These are phyloP conservation scores for Poicephalus meyeri DNA, from an alignment of 2,113 vertebrate species.

Conservation along the genomic window DNA sequence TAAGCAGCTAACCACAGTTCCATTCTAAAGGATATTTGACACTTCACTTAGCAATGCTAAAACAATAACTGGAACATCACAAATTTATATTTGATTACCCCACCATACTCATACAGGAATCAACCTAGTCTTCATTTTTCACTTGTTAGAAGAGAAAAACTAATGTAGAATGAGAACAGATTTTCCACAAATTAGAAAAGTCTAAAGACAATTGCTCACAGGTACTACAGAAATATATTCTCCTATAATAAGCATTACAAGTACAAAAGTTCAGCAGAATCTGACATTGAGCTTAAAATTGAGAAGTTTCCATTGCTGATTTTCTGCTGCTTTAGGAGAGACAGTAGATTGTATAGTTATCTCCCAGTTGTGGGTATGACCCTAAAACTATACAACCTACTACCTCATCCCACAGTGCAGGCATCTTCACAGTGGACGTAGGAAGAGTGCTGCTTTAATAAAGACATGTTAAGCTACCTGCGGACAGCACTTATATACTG, in stretches of 20 bases:
- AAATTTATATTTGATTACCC: not conserved
- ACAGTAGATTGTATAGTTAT: conserved; percentile 99
- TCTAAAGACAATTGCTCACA: not conserved
- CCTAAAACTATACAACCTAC: conserved; percentile 99
- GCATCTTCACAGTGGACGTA: conserved; percentile 20
- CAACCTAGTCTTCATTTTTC: not conserved
- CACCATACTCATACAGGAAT: not conserved
- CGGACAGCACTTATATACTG: not conserved
- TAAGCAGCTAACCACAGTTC: not conserved
- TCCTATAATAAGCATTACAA: not conserved
- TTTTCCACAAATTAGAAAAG: not conserved
- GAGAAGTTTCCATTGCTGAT: conserved; percentile 16
- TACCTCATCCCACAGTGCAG: conserved; percentile 96
- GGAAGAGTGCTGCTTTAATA: not conserved
- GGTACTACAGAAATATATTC: not conserved
- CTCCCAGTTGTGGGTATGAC: conserved; percentile 99
- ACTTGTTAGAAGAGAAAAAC: not conserved
- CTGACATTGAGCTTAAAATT: not conserved
- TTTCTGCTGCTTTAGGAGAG: conserved; percentile 91
- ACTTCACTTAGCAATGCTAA: not conserved
- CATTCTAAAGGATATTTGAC: not conserved
- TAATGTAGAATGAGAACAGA: not conserved
- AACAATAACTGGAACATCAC: not conserved
- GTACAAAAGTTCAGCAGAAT: not conserved
- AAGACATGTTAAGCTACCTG: not conserved